These are phyloP conservation scores for Temnothorax longispinosus DNA, from an alignment of 1,140 invertebrate genomes.

Conservation along the genomic window DNA sequence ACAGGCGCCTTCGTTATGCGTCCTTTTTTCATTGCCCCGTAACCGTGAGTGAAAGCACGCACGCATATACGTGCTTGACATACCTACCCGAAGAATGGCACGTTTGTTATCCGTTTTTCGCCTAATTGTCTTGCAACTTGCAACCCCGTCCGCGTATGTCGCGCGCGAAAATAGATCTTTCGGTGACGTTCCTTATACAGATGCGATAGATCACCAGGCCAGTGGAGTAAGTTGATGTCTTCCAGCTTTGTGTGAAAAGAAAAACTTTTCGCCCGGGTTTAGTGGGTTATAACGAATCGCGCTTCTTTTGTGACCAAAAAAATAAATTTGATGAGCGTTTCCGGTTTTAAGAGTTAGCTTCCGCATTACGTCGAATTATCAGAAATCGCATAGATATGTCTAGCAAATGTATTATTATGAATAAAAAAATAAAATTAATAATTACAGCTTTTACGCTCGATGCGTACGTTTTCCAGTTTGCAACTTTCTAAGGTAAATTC, in stretches of 20 bases:
- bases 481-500: background rate
- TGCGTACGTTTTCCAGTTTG: background rate
- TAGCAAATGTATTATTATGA: background rate
- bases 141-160: background rate
- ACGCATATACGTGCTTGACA: background rate
- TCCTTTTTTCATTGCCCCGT: slow-evolving; percentile 25
- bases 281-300: background rate
- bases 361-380: background rate
- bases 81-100: background rate
- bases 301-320: background rate
- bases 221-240: slow-evolving; percentile 14
- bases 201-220: slow-evolving; percentile 13
- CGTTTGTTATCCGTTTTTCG: background rate
- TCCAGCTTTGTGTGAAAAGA: background rate
- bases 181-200: background rate
- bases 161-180: background rate
- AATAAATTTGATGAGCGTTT: background rate
- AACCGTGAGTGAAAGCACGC: slow-evolving; percentile 54
- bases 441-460: background rate
- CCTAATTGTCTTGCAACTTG: background rate
- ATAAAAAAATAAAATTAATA: background rate
- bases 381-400: background rate
- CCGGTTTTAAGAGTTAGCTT: background rate
- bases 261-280: background rate
- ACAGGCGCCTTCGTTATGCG: background rate